These are phyloP conservation scores for Cottoperca gobio DNA, from an alignment of 2,797 vertebrate species.

Conservation along the genomic window DNA sequence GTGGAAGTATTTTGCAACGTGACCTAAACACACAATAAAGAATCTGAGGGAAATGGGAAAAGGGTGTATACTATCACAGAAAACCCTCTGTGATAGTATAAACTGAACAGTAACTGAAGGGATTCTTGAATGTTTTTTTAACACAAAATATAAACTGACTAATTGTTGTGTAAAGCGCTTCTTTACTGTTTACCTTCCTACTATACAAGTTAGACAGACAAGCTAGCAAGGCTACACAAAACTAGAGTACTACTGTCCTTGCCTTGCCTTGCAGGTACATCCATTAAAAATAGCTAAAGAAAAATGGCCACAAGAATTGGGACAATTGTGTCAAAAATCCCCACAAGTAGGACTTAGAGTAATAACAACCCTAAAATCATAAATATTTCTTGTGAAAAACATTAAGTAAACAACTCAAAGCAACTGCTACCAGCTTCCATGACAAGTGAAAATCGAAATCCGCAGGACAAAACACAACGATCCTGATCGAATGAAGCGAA, in stretches of 20 bases:
- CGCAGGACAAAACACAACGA: conserved; percentile 1
- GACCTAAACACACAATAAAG: not conserved
- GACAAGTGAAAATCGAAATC: not conserved
- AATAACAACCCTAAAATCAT: not conserved
- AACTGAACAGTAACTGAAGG: no score
- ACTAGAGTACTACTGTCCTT: not conserved
- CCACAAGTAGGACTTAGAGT: no score
- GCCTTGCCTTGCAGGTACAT: no score
- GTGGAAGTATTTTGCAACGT: not conserved
- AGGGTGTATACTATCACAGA: no score
- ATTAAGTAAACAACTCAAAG: not conserved
- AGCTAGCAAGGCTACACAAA: not conserved
- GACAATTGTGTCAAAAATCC: not conserved
- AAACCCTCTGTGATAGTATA: no score
- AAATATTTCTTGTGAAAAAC: not conserved
- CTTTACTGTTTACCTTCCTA: not conserved
- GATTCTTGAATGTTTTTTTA: no score
- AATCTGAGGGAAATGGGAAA: not conserved
- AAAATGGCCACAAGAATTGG: not conserved
- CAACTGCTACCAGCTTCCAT: not conserved
- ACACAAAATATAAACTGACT: no score
- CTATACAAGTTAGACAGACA: not conserved
- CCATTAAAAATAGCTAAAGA: not conserved
- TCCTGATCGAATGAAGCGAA: not conserved
- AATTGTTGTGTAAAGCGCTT: no score